These are phyloP conservation scores for Trichogramma pretiosum DNA, from an alignment of 1,140 invertebrate genomes.

Conservation along the genomic window DNA sequence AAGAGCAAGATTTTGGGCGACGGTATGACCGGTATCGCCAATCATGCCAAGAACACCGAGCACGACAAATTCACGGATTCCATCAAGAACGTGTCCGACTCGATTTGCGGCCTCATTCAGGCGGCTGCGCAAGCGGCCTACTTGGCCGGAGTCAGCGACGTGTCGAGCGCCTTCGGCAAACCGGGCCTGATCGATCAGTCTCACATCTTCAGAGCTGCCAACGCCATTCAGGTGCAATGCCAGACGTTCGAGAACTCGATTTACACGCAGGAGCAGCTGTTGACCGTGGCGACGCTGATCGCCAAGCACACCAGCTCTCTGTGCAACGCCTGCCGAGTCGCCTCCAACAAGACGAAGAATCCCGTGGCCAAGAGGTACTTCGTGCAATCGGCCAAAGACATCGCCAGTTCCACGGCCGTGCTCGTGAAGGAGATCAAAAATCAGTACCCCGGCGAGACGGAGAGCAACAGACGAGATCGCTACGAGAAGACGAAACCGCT, in stretches of 20 bases:
- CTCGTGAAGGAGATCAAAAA: slow-evolving; percentile 93
- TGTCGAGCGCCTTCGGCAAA: slow-evolving; percentile 79
- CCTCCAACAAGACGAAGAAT: slow-evolving; percentile 85
- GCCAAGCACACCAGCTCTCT: slow-evolving; percentile 94
- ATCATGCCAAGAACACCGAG: slow-evolving; percentile 80
- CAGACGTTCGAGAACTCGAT: slow-evolving; percentile 66
- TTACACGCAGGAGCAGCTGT: slow-evolving; percentile 72
- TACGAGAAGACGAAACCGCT: slow-evolving; percentile 76
- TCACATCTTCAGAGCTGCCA: slow-evolving; percentile 76
- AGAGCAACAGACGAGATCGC: slow-evolving; percentile 66
- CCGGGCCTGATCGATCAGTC: slow-evolving; percentile 87
- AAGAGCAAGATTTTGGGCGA: slow-evolving; percentile 83
- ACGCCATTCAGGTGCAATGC: slow-evolving; percentile 84
- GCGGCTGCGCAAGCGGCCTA: slow-evolving; percentile 90
- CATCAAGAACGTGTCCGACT: slow-evolving; percentile 72
- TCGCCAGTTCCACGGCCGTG: slow-evolving; percentile 90
- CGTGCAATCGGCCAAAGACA: slow-evolving; percentile 94
- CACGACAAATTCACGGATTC: slow-evolving; percentile 80
- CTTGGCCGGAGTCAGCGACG: slow-evolving; percentile 85
- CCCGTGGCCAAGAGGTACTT: slow-evolving; percentile 93
- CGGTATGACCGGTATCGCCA: slow-evolving; percentile 89
- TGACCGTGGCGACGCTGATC: slow-evolving; percentile 85
- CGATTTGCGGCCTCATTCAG: slow-evolving; percentile 89
- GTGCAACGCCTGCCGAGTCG: slow-evolving; percentile 88
- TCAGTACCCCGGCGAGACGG: slow-evolving; percentile 74